phyloP scores from a whole-genome alignment of 2,797 vertebrate genomes.

The Xiphorhynchus erythropygius region DNA sequence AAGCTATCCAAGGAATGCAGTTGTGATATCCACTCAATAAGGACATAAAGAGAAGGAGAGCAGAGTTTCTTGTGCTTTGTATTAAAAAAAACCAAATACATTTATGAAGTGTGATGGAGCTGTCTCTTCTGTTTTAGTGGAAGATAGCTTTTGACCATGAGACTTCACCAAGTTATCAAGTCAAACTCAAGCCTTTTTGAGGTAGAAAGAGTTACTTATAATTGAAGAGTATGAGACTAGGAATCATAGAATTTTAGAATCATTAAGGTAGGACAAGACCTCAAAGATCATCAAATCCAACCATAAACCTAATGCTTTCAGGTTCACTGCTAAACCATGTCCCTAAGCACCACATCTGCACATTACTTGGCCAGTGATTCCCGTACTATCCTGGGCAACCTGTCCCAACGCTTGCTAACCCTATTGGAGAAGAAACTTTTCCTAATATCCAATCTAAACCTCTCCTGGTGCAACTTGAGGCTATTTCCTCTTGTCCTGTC shows the following conservation, averaged over 20 bases:
- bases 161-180: background rate
- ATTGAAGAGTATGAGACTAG: background rate
- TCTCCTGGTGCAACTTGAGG: background rate
- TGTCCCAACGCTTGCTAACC: background rate
- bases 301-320: background rate
- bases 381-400: background rate
- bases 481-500: background rate
- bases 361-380: rapidly evolving
- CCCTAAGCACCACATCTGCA: background rate
- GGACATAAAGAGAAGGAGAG: background rate
- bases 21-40: background rate
- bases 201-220: background rate
- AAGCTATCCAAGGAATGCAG: background rate
- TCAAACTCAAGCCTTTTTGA: background rate
- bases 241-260: background rate
- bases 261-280: background rate
- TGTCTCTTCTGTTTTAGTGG: background rate
- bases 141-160: background rate
- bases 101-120: background rate
- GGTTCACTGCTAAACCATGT: background rate
- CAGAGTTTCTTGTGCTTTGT: background rate
- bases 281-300: background rate
- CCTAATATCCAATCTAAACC: background rate
- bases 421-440: background rate
- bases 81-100: rapidly evolving